These are phyloP conservation scores for Chalcis sispes DNA, from an alignment of 2,888 invertebrate genomes.

Conservation along the genomic window DNA sequence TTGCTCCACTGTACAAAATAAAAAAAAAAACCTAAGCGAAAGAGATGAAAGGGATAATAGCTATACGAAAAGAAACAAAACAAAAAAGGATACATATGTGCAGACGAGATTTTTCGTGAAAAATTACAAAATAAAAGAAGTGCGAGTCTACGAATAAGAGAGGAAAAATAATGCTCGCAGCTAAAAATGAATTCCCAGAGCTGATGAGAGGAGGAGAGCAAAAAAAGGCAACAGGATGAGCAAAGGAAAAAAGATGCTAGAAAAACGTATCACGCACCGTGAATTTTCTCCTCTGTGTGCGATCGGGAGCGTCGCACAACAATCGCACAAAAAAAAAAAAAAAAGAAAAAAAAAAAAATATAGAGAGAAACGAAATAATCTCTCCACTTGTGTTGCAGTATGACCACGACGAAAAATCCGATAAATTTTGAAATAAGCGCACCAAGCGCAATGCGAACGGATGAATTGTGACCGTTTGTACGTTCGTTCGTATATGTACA, in stretches of 20 bases:
- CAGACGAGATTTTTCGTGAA: background rate
- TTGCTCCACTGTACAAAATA: no score
- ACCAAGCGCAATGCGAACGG: background rate
- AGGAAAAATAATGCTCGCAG: background rate
- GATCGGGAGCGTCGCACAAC: conserved; percentile 46
- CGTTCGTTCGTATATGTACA: background rate
- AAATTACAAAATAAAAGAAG: background rate
- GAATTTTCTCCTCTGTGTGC: conserved; percentile 10
- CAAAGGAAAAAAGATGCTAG: no score
- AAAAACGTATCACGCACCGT: no score
- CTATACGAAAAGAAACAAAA: background rate
- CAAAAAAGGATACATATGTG: background rate
- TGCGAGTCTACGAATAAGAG: no score
- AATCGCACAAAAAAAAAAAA: background rate
- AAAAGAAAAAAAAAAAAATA: conserved; percentile 27
- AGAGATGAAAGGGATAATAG: background rate
- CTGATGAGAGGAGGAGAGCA: conserved; percentile 42
- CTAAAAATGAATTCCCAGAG: conserved; percentile 22
- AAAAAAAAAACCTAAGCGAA: background rate
- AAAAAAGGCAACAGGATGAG: conserved; percentile 20
- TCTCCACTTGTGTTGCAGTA: background rate
- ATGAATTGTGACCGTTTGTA: background rate
- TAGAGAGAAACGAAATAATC: background rate
- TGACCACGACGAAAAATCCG: background rate
- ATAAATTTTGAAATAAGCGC: conserved; percentile 31